Evolutionary conservation across 2,888 invertebrate genomes (phyloP), one percentile per base, ranked within the genome.

Genomic region (Drosophila siamana): DNA sequence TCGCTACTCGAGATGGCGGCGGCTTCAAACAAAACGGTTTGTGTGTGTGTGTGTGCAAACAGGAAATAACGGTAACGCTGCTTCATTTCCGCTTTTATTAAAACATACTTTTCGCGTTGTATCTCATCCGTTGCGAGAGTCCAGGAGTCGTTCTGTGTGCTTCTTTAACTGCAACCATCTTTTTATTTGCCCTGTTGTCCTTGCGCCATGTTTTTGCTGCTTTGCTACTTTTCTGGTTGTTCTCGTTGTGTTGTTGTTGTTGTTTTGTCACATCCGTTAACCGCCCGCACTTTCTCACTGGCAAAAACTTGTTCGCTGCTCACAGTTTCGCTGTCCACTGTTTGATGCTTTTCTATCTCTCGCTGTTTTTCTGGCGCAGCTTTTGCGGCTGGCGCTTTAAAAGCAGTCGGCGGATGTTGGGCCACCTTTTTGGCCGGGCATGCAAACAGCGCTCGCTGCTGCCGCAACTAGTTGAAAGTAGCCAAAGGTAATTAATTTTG

Each of bases 401-500:
- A 80, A 78, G 80, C 75, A 80, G 83, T 62, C 70, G 50, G 59
- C 83, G 86, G 83, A 86, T 86, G 78, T 60, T 69, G 74, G 64
- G 68, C 78, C 70, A 75, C 84, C 75, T 75, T 79, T 77, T 74
- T 66, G 65, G 63, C 50, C 55, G 38, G 28, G 77, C 73, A 73
- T 77, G 76, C 69, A 77, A 77, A 77, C 74, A 59, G 77, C 4
- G 26, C n/a, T 19, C 56, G 19, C n/a, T 15, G 47, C 47, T 9
- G 59, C 82, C 75, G 61, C 80, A 77, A 70, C 78, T 69, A 82
- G 87, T 82, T 86, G 85, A 73, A 86, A 87, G 87, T 89, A 87
- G 89, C 90, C 86, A 87, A 89, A 89, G 89, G 87, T 90, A 90
- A 90, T 90, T 90, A 90, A 90, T 90, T 90, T 89, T 89, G 82